Evolutionary conservation across 2,888 invertebrate species (phyloP).

Genomic region (Tipula lateralis): DNA sequence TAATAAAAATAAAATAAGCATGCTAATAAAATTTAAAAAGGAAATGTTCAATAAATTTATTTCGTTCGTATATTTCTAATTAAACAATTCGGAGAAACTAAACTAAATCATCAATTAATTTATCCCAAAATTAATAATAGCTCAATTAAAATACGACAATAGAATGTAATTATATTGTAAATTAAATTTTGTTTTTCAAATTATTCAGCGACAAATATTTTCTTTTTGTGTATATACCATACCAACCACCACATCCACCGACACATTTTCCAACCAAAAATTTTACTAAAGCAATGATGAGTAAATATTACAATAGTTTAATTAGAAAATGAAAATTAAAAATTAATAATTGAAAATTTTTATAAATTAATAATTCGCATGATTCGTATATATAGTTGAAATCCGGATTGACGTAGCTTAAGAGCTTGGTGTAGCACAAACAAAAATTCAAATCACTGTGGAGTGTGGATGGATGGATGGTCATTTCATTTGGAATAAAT

Average conservation of each 20-base stretch:
- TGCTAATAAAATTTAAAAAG: background rate
- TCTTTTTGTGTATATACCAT: background rate
- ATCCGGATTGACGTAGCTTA: background rate
- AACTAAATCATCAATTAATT: background rate
- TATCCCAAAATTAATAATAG: background rate
- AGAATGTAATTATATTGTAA: background rate
- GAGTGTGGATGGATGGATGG: background rate
- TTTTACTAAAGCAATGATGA: background rate
- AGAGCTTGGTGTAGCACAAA: background rate
- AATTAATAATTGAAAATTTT: background rate
- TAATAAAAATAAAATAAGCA: background rate
- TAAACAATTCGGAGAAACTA: background rate
- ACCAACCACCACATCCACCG: background rate
- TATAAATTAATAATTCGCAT: background rate
- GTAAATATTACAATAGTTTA: background rate
- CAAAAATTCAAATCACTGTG: background rate
- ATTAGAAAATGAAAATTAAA: background rate
- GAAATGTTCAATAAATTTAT: background rate
- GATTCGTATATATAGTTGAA: background rate
- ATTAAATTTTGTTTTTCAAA: too few relatives aligned
- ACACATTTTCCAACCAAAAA: too few relatives aligned
- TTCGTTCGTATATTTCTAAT: too few relatives aligned
- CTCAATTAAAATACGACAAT: background rate
- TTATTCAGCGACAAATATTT: background rate
- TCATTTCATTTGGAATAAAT: background rate